Evolutionary conservation across 1,140 invertebrate genomes (phyloP), one percentile per base, ranked within the genome.

Genomic region (Conus betulinus): DNA sequence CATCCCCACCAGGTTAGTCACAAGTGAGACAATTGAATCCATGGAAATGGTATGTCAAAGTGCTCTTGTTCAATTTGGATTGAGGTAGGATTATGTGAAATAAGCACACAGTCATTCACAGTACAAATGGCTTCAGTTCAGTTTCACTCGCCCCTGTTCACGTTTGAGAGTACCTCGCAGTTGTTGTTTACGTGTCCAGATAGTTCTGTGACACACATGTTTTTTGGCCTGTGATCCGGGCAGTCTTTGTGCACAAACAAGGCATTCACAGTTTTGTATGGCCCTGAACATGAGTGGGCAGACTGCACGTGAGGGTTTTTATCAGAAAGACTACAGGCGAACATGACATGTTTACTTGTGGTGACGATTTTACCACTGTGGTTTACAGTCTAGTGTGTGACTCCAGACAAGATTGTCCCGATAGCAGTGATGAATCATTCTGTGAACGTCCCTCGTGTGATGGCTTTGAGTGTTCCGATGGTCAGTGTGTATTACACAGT

Each of bases 311-410:
- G 60, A 63, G 60, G 60, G 17, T 63, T 63, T 63, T 11, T 63
- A 13, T 11, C 11, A 20, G 60, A 63, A 63, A 63, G 10, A 63
- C 60, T 4, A 13, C 60, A 63, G 17, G 17, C 17, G 11, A 63
- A 20, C 11, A 23, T 71, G 23, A 6, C 67, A 7, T 71, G 20
- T 71, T 71, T 71, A 20, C 6, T 20, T 71, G 67, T 71, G 67
- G 10, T 71, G 67, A 71, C 20, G 67, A 23, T 20, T 13, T 71
- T 20, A 71, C 67, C 7, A 71, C 67, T 23, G 67, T 71, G 17
- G 67, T 7, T 20, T 71, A 71, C 67, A 71, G 67, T 20, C 67
- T 71, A 7, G 67, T 71, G 67, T 85, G 84, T 85, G 84, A 85
- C 57, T 67, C 71, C 25, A 63, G 84, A 17, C 20, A 67, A 15